Evolutionary conservation across 2,888 invertebrate species (phyloP).

Genomic region (Pseudococcus viburni): DNA sequence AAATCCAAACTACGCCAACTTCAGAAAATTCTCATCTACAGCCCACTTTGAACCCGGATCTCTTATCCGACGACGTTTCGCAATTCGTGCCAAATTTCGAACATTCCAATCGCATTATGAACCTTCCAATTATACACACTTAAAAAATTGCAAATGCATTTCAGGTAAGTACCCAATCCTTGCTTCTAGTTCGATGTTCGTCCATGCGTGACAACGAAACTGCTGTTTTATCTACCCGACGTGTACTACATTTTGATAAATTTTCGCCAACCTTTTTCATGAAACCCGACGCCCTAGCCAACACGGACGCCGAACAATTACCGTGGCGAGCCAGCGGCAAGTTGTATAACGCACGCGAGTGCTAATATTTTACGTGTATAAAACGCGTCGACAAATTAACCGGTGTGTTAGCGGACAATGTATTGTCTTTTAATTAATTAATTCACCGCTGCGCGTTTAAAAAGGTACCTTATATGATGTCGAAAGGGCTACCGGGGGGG

Average conservation of each 20-base stretch:
- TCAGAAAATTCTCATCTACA: no score
- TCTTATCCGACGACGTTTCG: not conserved
- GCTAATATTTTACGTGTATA: constrained; percentile 4
- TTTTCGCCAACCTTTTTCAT: not conserved
- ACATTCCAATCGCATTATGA: not conserved
- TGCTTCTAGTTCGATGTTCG: not conserved
- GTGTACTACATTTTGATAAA: constrained; percentile 14
- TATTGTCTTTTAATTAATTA: constrained; percentile 44
- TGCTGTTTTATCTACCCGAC: not conserved
- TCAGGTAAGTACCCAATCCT: not conserved
- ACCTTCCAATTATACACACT: not conserved
- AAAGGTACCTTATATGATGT: not conserved
- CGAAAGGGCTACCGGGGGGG: not conserved
- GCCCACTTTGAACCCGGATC: not conserved
- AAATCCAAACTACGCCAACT: no score
- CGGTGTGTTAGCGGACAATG: not conserved
- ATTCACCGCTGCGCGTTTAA: not conserved
- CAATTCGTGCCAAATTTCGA: not conserved
- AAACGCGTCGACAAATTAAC: constrained; percentile 36
- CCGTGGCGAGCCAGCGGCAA: not conserved
- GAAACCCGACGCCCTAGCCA: not conserved
- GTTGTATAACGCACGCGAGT: not conserved
- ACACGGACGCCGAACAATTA: not conserved
- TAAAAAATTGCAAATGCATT: not conserved
- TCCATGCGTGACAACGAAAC: not conserved